phyloP scores from a whole-genome alignment of 2,888 invertebrate genomes.

The Dusona sp. region DNA sequence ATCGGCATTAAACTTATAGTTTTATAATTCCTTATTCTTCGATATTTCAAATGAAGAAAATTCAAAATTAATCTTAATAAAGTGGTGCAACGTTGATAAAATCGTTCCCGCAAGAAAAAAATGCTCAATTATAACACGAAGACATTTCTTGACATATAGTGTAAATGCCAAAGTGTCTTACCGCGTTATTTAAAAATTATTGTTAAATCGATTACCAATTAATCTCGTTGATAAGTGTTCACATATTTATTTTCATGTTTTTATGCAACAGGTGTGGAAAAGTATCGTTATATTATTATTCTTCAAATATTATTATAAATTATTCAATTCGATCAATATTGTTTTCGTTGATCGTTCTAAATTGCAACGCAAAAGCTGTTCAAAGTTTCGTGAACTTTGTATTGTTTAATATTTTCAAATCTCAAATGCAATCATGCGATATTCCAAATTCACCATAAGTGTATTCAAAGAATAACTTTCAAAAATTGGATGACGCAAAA shows the following conservation, averaged over 20 bases:
- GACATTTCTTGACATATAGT: conserved; percentile 25
- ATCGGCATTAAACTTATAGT: background rate
- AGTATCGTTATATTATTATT: conserved; percentile 22
- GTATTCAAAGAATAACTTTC: background rate
- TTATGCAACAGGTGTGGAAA: conserved; percentile 36
- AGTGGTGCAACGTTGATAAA: conserved; percentile 21
- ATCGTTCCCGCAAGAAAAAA: conserved; percentile 18
- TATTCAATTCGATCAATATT: conserved; percentile 8
- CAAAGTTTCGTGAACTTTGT: background rate
- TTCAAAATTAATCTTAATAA: background rate
- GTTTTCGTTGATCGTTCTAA: background rate
- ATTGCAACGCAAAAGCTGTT: background rate
- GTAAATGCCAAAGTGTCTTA: conserved; percentile 55
- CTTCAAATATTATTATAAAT: conserved; percentile 10
- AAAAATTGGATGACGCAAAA: background rate
- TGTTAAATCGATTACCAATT: conserved; percentile 32
- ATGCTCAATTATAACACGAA: conserved; percentile 46
- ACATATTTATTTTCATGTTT: conserved; percentile 43
- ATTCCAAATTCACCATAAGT: background rate
- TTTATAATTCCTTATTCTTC: conserved; percentile 13
- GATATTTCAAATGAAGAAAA: background rate
- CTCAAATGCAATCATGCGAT: background rate
- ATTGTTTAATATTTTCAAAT: background rate
- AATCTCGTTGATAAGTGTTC: conserved; percentile 9
- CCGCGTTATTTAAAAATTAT: conserved; percentile 46